Evolutionary conservation across 2,113 vertebrate species (phyloP).

Genomic region (Lonchura striata): DNA sequence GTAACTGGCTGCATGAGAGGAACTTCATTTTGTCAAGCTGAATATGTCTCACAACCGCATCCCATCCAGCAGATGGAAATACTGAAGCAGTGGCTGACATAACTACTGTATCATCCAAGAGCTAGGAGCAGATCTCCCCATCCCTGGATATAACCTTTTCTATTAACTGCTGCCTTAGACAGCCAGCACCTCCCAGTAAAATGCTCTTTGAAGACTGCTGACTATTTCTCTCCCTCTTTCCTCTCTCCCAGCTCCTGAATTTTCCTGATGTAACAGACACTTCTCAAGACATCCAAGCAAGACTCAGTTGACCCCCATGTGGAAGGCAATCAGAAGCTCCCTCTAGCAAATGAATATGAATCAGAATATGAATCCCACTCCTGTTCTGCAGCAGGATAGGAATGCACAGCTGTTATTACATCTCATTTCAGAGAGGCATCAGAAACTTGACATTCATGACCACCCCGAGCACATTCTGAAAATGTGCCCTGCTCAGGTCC

Average conservation of each 20-base stretch:
- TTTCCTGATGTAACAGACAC: not conserved
- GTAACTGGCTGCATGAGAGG: not conserved
- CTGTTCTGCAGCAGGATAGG: not conserved
- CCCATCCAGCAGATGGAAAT: not conserved
- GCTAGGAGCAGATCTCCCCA: not conserved
- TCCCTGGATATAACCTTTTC: not conserved
- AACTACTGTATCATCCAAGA: not conserved
- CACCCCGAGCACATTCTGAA: conserved; percentile 31
- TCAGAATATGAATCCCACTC: not conserved
- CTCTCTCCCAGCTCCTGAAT: not conserved
- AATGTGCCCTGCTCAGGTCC: conserved; percentile 4
- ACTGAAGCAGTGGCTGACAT: not conserved
- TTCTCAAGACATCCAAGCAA: not conserved
- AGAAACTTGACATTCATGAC: conserved; percentile 29
- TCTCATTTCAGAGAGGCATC: conserved; percentile 36
- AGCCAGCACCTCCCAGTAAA: not conserved
- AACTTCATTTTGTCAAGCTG: not conserved
- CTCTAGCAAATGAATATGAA: not conserved
- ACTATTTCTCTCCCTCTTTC: not conserved
- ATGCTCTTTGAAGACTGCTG: not conserved
- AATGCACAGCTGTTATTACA: conserved; percentile 51
- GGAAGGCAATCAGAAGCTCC: not conserved
- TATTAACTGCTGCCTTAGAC: not conserved
- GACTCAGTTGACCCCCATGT: not conserved
- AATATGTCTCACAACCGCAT: not conserved